Evolutionary conservation across 2,113 vertebrate species (phyloP).

Genomic region (Macroglossus sobrinus): DNA sequence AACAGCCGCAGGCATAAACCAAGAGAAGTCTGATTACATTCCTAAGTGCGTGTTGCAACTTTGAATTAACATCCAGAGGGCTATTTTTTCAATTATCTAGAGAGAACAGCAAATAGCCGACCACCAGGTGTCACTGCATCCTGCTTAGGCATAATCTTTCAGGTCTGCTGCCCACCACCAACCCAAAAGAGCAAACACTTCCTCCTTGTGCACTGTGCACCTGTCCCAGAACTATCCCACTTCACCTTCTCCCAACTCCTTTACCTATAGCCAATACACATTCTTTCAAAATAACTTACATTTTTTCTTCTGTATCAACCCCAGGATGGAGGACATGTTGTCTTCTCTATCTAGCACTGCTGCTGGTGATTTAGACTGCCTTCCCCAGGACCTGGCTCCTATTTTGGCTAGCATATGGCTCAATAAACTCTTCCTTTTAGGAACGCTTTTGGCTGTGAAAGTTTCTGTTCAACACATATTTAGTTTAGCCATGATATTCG

Average conservation of each 20-base stretch:
- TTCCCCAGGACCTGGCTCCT: not conserved
- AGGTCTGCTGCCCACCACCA: not conserved
- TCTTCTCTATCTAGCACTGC: not conserved
- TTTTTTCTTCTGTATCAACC: not conserved
- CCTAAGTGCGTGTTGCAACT: not conserved
- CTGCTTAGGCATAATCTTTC: not conserved
- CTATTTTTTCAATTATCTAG: not conserved
- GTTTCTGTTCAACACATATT: not conserved
- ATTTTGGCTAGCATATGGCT: not conserved
- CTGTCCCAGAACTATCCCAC: not conserved
- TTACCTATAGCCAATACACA: not conserved
- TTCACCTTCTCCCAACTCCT: not conserved
- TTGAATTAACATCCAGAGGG: not conserved
- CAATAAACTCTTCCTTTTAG: not conserved
- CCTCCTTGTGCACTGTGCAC: not conserved
- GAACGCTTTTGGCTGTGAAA: not conserved
- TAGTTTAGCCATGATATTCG: not conserved
- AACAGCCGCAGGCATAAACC: not conserved
- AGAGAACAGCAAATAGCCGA: not conserved
- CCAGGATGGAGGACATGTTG: no score
- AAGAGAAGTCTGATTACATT: not conserved
- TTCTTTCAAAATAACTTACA: not conserved
- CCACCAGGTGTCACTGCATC: not conserved
- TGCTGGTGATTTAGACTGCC: not conserved
- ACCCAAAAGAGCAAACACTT: not conserved